These are phyloP conservation scores for Limnothrissa miodon DNA, from an alignment of 2,113 vertebrate species.

Conservation along the genomic window DNA sequence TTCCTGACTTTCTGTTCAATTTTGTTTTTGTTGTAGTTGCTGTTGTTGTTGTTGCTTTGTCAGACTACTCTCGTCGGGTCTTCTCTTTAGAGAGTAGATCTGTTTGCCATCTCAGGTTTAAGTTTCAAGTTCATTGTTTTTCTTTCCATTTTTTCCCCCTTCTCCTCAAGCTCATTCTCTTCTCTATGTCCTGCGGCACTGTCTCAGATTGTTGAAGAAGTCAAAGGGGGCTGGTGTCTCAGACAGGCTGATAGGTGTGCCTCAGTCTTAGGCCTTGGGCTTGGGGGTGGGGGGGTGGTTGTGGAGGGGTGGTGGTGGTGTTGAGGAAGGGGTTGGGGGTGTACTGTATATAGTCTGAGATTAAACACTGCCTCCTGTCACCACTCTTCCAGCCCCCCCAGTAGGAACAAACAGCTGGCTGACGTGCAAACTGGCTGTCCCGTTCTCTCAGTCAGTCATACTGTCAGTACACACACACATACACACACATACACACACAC, in stretches of 20 bases:
- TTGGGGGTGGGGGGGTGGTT: background rate
- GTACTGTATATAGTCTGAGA: background rate
- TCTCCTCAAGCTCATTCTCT: background rate
- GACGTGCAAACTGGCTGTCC: background rate
- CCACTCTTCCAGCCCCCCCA: background rate
- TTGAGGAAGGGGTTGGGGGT: background rate
- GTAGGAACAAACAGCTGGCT: slow-evolving; percentile 6
- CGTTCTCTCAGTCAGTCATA: background rate
- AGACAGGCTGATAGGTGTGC: background rate
- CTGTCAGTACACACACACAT: too few species aligned
- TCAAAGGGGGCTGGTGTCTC: background rate
- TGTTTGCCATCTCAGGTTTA: background rate
- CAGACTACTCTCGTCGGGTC: background rate
- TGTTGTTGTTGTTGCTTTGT: background rate
- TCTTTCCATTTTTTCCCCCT: background rate
- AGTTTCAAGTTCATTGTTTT: background rate
- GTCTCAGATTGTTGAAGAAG: background rate
- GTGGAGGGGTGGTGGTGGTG: background rate
- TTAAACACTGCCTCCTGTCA: background rate
- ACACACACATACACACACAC: too few species aligned
- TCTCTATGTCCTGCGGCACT: background rate
- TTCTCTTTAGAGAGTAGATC: background rate
- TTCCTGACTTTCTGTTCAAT: background rate
- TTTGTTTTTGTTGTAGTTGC: background rate
- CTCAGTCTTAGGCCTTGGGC: background rate